A percentile compares a stretch with the other conserved stretches of the same genome.
phyloP scores from a whole-genome alignment of 2,113 vertebrate species.

The Labeo rohita region DNA sequence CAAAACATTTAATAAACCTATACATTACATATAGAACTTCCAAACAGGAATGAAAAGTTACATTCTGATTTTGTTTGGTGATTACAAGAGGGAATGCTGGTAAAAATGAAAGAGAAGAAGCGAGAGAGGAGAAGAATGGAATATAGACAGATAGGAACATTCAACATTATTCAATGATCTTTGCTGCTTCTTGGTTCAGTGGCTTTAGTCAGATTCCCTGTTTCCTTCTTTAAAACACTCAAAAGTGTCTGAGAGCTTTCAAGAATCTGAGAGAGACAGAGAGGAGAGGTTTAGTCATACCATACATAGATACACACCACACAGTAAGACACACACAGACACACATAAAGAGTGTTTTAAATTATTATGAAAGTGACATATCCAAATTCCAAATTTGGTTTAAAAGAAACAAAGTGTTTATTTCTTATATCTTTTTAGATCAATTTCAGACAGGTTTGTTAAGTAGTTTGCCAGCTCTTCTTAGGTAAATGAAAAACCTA shows the following conservation, averaged over 20 bases:
- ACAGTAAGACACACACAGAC: too few species aligned
- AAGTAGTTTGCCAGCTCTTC: too few species aligned
- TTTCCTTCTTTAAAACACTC: constrained; percentile 85
- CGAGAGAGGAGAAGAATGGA: background rate
- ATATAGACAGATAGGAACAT: background rate
- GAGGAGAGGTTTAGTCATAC: background rate
- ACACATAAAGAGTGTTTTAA: too few species aligned
- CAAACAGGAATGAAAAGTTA: constrained; percentile 15
- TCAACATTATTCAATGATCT: constrained; percentile 63
- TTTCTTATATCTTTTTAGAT: background rate
- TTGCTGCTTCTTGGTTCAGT: constrained; percentile 69
- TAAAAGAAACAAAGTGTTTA: too few species aligned
- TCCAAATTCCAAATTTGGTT: too few species aligned
- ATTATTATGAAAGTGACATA: too few species aligned
- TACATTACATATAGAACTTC: constrained; percentile 18
- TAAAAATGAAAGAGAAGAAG: background rate
- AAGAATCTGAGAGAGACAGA: constrained; percentile 80
- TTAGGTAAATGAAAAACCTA: too few species aligned
- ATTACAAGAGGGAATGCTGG: background rate
- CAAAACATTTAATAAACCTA: constrained; percentile 44
- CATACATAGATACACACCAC: background rate
- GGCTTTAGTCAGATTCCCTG: constrained; percentile 80
- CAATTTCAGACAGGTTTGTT: background rate
- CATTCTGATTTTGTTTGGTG: background rate
- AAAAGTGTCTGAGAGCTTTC: constrained; percentile 92